phyloP scores from a whole-genome alignment of 2,888 invertebrate species.

The Acrobasis consociella region DNA sequence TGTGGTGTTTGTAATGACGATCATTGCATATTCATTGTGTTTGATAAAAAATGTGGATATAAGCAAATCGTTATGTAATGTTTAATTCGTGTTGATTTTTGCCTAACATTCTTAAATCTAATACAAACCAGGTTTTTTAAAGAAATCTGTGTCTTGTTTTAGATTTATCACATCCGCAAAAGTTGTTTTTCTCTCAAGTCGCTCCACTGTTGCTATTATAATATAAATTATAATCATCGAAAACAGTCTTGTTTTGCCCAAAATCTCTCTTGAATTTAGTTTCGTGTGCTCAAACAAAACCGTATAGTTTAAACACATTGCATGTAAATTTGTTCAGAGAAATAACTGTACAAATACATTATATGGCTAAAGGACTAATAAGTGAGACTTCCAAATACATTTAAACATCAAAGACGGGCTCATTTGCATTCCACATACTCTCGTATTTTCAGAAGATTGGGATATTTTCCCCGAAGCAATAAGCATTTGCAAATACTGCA shows the following conservation, averaged over 20 bases:
- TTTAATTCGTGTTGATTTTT: background rate
- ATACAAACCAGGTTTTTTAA: no score
- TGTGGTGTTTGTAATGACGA: background rate
- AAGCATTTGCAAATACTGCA: slow-evolving; percentile 14
- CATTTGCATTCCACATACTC: slow-evolving; percentile 7
- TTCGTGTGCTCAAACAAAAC: no score
- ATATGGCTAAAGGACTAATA: background rate
- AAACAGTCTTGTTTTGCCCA: no score
- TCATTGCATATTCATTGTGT: background rate
- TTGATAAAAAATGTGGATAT: background rate
- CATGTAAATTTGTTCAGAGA: no score
- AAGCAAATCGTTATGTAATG: background rate
- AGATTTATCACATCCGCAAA: no score
- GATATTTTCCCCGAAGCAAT: slow-evolving; percentile 15
- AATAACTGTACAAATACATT: background rate
- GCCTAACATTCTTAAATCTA: no score
- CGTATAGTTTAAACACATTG: no score
- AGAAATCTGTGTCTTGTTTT: no score
- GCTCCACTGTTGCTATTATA: no score
- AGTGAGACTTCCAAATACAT: slow-evolving; percentile 8
- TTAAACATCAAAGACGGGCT: slow-evolving; percentile 13
- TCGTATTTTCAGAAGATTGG: slow-evolving; percentile 14
- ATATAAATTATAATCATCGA: no score
- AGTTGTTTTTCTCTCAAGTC: no score
- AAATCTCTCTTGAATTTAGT: no score